phyloP scores from a whole-genome alignment of 2,888 invertebrate genomes.

The Diarsia rubi region DNA sequence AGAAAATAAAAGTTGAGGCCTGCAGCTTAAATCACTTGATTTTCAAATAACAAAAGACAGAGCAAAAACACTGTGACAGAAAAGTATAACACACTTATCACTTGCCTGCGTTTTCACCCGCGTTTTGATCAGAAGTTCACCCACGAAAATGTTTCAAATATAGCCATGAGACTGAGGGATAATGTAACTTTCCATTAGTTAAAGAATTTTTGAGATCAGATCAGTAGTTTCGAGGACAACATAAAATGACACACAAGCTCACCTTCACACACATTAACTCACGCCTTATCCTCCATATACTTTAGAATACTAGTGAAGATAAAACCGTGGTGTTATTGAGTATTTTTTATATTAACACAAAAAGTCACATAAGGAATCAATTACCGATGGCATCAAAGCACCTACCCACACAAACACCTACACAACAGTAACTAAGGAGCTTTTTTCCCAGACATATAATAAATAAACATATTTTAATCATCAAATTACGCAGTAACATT shows the following conservation, averaged over 20 bases:
- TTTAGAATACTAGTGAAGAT: neutral
- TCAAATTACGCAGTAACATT: constrained; percentile 52
- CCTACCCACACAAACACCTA: neutral
- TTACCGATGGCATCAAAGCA: neutral
- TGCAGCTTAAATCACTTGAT: neutral
- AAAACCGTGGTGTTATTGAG: neutral
- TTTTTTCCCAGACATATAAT: neutral
- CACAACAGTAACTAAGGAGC: neutral
- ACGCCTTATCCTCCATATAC: too few relatives aligned
- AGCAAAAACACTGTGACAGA: neutral
- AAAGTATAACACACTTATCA: neutral
- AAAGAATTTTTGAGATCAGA: too few relatives aligned
- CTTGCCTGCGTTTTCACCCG: neutral
- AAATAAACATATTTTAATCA: constrained; percentile 22
- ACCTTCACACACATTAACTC: too few relatives aligned
- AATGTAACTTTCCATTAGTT: too few relatives aligned
- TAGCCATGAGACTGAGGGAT: too few relatives aligned
- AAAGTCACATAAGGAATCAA: neutral
- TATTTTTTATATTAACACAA: neutral
- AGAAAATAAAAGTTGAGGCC: neutral
- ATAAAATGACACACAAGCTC: too few relatives aligned
- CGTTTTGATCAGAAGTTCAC: neutral
- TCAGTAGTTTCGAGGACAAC: too few relatives aligned
- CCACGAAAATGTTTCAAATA: neutral
- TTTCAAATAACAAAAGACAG: neutral